Percentiles rank a stretch among this genome's conserved stretches.
These are phyloP conservation scores for Diarsia mendica DNA, from an alignment of 2,888 invertebrate genomes.

Conservation along the genomic window DNA sequence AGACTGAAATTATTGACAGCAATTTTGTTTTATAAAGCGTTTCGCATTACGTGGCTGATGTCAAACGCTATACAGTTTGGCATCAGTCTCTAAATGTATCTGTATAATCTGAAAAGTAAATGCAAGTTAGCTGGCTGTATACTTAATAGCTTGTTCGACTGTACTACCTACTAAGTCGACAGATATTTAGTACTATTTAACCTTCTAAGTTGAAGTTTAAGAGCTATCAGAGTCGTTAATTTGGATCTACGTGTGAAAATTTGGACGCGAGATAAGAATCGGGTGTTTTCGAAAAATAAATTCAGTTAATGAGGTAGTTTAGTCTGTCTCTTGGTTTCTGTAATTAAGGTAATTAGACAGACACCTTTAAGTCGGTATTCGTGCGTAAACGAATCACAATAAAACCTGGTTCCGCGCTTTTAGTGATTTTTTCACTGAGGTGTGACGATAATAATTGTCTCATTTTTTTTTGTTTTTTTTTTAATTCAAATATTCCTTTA, in stretches of 20 bases:
- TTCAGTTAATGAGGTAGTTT: conserved; percentile 31
- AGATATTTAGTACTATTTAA: conserved; percentile 7
- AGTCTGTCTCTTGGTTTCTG: conserved; percentile 4
- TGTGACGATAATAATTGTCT: neutral
- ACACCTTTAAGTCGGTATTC: neutral
- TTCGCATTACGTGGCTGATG: no score
- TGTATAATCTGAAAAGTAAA: no score
- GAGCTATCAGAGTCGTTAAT: conserved; percentile 33
- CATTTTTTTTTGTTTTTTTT: neutral
- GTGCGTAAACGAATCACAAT: neutral
- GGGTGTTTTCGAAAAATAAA: conserved; percentile 36
- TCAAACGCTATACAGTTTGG: no score
- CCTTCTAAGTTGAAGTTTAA: conserved; percentile 15
- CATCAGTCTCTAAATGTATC: no score
- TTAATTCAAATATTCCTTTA: conserved; percentile 1
- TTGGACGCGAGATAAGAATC: conserved; percentile 31
- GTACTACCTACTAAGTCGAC: conserved; percentile 4
- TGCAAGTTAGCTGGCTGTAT: no score
- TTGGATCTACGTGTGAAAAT: conserved; percentile 15
- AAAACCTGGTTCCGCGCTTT: neutral
- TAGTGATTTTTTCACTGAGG: neutral
- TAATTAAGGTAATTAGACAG: conserved; percentile 31
- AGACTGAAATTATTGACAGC: no score
- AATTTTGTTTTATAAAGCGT: no score
- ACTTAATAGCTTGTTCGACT: no score